Conservation (phyloP, 1,140 invertebrate species). For the Macrotrachela quadricornifera region DNA sequence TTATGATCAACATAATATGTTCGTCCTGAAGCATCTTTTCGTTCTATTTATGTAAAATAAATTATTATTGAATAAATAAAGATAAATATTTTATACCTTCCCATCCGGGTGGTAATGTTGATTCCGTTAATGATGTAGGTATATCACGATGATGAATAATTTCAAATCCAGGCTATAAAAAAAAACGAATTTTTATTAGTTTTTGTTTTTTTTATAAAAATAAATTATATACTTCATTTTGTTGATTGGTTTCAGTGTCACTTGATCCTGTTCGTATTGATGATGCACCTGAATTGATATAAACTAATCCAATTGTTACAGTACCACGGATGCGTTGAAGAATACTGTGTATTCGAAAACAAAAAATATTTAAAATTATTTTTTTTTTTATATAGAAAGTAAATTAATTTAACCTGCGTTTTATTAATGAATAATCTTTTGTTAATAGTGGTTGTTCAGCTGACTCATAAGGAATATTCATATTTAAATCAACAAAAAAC, state of each 20-base stretch:
- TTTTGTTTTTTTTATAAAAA: not conserved
- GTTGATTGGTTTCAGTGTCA: no score
- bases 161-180: not conserved
- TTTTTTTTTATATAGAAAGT: not conserved
- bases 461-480: not conserved
- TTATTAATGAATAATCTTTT: not conserved
- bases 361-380: not conserved
- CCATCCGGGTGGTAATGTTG: slow-evolving; percentile 36
- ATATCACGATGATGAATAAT: not conserved
- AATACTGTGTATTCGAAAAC: not conserved
- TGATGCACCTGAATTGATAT: no score
- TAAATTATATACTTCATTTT: not conserved
- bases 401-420: not conserved
- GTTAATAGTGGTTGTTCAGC: not conserved
- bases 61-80: no score
- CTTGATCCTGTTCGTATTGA: no score
- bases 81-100: slow-evolving; percentile 34
- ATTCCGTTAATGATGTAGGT: not conserved
- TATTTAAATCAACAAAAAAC: not conserved
- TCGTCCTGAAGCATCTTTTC: slow-evolving; percentile 60
- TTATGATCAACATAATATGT: slow-evolving; percentile 88
- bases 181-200: not conserved
- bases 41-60: slow-evolving; percentile 24
- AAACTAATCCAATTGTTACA: no score
- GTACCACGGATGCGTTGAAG: not conserved